phyloP scores from a whole-genome alignment of 1,140 invertebrate species.

The Nautilus pompilius region DNA sequence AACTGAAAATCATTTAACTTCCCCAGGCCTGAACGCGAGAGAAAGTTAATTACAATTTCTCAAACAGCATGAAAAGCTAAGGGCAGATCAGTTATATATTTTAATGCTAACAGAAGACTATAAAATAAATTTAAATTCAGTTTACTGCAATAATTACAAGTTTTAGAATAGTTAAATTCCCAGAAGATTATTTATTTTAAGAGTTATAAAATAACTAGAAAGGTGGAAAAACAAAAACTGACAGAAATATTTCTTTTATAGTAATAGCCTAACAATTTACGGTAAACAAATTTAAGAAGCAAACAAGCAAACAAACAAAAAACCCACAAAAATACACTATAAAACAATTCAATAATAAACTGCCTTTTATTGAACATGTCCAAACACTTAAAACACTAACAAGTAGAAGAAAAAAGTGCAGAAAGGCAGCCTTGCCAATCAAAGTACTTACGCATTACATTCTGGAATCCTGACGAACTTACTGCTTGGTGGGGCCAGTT shows the following conservation, averaged over 20 bases:
- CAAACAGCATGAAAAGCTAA: no score
- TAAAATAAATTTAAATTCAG: no score
- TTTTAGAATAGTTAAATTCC: no score
- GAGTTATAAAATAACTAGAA: no score
- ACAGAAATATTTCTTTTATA: neutral
- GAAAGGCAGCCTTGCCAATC: conserved; percentile 4
- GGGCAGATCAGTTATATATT: no score
- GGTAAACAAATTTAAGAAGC: neutral
- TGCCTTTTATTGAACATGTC: neutral
- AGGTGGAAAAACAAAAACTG: neutral
- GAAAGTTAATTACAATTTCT: no score
- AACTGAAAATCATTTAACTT: no score
- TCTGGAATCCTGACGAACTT: neutral
- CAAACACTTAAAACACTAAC: neutral
- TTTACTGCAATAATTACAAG: no score
- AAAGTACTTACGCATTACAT: neutral
- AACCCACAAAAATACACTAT: neutral
- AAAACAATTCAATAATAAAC: neutral
- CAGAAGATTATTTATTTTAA: no score
- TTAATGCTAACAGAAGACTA: no score
- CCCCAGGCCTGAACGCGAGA: no score
- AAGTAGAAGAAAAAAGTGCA: neutral
- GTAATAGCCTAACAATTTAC: neutral
- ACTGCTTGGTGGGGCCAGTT: neutral
- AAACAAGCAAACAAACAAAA: neutral